Percentiles rank a stretch among this genome's conserved stretches.
These are phyloP conservation scores for Lota lota DNA, from an alignment of 2,113 vertebrate genomes.

Conservation along the genomic window DNA sequence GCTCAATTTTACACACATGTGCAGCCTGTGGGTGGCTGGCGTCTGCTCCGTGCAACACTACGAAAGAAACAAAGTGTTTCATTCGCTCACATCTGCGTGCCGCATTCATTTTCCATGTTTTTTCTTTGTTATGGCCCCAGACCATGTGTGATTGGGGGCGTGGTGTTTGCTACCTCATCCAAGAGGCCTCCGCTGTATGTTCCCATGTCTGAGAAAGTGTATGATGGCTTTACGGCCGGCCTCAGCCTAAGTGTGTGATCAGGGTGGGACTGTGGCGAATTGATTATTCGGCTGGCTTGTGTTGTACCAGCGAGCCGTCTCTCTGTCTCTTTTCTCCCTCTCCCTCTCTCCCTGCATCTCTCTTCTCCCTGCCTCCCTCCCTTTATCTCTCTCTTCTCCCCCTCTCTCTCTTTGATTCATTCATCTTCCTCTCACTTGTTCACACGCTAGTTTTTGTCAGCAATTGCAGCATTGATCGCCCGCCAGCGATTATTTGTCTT, in stretches of 20 bases:
- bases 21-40: not conserved
- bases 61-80: too few relatives aligned
- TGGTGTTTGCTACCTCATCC: not conserved
- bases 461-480: too few relatives aligned
- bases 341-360: too few relatives aligned
- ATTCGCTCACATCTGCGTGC: constrained; percentile 25
- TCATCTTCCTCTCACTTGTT: constrained; percentile 3
- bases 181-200: not conserved
- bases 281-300: too few relatives aligned
- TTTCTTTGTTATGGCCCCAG: not conserved
- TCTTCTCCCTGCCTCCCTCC: too few relatives aligned
- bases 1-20: constrained; percentile 9
- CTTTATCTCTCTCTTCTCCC: too few relatives aligned
- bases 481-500: too few relatives aligned
- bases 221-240: constrained; percentile 20
- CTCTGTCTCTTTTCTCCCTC: not conserved
- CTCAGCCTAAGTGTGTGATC: constrained; percentile 24
- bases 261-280: constrained; percentile 42
- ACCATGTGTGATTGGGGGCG: not conserved
- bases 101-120: constrained; percentile 14
- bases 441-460: not conserved
- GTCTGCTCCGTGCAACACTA: not conserved
- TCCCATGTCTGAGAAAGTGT: constrained; percentile 1
- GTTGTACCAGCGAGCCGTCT: not conserved
- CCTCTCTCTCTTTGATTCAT: constrained; percentile 33